These are phyloP conservation scores for Acipenser oxyrinchus DNA, from an alignment of 2,797 vertebrate genomes.

Conservation along the genomic window DNA sequence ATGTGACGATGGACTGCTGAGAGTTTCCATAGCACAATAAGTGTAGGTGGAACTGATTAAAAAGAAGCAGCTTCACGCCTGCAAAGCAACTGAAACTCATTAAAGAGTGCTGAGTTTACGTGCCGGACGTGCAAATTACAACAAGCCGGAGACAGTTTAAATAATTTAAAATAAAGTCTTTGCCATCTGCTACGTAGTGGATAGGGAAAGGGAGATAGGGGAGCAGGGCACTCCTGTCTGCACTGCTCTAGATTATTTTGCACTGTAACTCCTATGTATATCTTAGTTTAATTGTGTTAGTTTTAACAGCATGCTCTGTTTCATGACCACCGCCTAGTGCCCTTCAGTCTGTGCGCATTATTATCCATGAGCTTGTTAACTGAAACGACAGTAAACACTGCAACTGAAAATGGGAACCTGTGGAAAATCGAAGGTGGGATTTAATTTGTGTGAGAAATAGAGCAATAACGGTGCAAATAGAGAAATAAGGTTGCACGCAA, in stretches of 20 bases:
- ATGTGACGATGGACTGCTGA: neutral
- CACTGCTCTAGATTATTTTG: neutral
- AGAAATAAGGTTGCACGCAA: no score
- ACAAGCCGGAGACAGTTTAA: neutral
- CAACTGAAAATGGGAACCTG: no score
- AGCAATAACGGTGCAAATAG: no score
- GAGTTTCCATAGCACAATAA: constrained; percentile 1
- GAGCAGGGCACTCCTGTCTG: constrained; percentile 10
- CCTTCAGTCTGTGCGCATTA: no score
- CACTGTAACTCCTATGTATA: neutral
- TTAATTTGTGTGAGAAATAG: no score
- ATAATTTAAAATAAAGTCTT: constrained; percentile 12
- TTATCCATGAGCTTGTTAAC: no score
- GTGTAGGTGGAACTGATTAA: constrained; percentile 3
- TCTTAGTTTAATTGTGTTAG: no score
- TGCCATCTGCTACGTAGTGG: constrained; percentile 24
- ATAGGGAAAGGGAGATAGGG: constrained; percentile 19
- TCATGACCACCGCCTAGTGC: no score
- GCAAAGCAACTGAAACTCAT: neutral
- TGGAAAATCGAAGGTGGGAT: no score
- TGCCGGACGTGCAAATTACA: neutral
- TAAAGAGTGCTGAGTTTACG: neutral
- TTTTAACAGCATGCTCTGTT: no score
- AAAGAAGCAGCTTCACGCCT: neutral
- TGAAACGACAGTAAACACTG: no score